Evolutionary conservation across 2,113 vertebrate species (phyloP), one percentile per base, ranked within the genome.

Genomic region (Cheilinus undulatus): DNA sequence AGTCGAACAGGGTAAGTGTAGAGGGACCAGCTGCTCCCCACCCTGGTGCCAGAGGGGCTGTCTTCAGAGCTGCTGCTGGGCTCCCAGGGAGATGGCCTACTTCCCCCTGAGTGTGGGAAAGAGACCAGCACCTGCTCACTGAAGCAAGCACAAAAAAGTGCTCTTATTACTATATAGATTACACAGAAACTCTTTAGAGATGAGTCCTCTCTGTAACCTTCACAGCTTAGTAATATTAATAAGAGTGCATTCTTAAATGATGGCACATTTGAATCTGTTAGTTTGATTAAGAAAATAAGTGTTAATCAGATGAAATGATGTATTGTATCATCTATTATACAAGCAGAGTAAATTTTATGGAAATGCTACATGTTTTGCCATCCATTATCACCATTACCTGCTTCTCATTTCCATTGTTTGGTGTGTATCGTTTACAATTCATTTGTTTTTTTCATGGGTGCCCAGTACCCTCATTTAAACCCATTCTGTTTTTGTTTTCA

Each of bases 1-100:
- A 99, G 82, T 97, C 97, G 48, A 98, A 97, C 88, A 94, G 98
- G 95, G 98, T 99, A 94, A 97, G 97, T 96, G 83, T 79, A 76
- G 67, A 51, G 56, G 67, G 65, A 45, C 69, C 73, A 71, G 79
- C 80, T 79, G 81, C 78, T 82, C 61, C 63, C 56, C 77, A 80
- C 72, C 78, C 80, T 36, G 80, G 68, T 76, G 78, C 82, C 81
- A 66, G 52, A 79, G 71, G 69, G 58, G 69, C 75, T 76, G 73
- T 57, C 77, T 72, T 77, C 76, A 72, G 70, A 83, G 85, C 88
- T 86, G 80, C 82, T 83, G 82, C 81, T 77, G 56, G 70, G 78
- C 89, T 84, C 76, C 69, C 73, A 78, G 82, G 78, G 86, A 91
- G 76, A 87, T 80, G 86, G 84, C 85, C 88, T 88, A 87, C 76